Conservation (phyloP, 2,888 invertebrate species). For the Mythimna vitellina region DNA sequence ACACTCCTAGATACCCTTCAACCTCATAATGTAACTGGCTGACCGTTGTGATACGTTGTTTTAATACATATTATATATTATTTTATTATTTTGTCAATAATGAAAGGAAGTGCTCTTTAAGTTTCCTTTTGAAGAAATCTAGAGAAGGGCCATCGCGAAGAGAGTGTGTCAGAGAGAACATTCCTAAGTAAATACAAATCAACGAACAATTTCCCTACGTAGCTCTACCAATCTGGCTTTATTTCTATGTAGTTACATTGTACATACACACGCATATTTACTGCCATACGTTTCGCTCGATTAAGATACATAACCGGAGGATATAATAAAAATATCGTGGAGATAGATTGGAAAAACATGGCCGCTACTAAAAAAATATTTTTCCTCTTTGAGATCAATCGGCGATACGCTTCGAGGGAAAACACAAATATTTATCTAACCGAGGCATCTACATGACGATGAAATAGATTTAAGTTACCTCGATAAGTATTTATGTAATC, state of each 20-base stretch:
- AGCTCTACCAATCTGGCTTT: conserved; percentile 1
- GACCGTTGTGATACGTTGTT: too few relatives aligned
- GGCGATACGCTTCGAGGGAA: conserved; percentile 65
- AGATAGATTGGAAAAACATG: conserved; percentile 63
- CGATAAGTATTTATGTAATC: too few relatives aligned
- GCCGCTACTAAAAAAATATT: conserved; percentile 71
- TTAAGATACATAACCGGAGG: conserved; percentile 52
- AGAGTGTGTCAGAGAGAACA: neutral
- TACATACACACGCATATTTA: conserved; percentile 20
- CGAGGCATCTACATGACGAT: conserved; percentile 28
- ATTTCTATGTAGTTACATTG: neutral
- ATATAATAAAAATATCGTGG: conserved; percentile 55
- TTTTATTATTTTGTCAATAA: too few relatives aligned
- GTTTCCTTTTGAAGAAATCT: too few relatives aligned
- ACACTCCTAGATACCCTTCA: too few relatives aligned
- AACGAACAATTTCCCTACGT: neutral
- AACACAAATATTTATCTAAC: conserved; percentile 76
- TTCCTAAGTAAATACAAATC: neutral
- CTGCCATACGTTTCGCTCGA: conserved; percentile 22
- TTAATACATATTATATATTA: too few relatives aligned
- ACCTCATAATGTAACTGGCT: too few relatives aligned
- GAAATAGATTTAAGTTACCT: conserved; percentile 37
- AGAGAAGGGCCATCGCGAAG: too few relatives aligned
- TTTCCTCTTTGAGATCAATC: conserved; percentile 70
- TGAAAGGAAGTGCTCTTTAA: too few relatives aligned